Evolutionary conservation across 2,797 vertebrate genomes (phyloP).

Genomic region (Gambelia wislizenii): DNA sequence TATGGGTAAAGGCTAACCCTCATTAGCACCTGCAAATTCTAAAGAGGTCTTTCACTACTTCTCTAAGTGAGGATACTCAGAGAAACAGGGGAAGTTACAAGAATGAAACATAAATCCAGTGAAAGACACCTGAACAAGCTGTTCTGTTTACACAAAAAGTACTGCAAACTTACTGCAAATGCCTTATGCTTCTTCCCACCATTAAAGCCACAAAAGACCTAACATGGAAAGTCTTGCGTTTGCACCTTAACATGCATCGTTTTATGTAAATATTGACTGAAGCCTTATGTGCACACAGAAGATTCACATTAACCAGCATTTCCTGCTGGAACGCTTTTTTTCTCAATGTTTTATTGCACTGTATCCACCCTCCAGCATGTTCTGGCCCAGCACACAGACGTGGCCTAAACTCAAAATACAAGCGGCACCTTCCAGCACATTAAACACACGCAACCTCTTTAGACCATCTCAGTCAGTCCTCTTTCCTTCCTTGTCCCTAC

Average conservation of each 20-base stretch:
- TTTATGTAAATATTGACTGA: slow-evolving; percentile 11
- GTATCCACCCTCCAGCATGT: not conserved
- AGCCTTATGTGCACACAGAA: not conserved
- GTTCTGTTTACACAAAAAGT: slow-evolving; percentile 30
- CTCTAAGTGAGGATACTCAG: not conserved
- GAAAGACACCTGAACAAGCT: slow-evolving; percentile 46
- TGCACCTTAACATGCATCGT: not conserved
- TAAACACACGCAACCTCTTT: not conserved
- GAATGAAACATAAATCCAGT: not conserved
- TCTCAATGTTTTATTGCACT: not conserved
- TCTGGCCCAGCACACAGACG: not conserved
- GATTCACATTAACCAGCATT: not conserved
- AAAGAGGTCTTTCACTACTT: not conserved
- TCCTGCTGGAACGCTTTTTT: not conserved
- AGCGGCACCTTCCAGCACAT: not conserved
- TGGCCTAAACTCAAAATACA: not conserved
- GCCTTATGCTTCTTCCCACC: not conserved
- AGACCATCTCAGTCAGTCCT: not conserved
- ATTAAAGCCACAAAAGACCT: not conserved
- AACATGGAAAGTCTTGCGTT: not conserved
- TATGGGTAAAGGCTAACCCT: not conserved
- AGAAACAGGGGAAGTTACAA: not conserved
- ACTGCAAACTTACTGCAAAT: not conserved
- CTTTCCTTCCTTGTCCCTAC: not conserved
- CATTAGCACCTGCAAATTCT: not conserved